Percentiles rank a stretch among this genome's conserved stretches.
Conservation (phyloP, 2,888 invertebrate species). For the Pollenia griseotomentosa region DNA sequence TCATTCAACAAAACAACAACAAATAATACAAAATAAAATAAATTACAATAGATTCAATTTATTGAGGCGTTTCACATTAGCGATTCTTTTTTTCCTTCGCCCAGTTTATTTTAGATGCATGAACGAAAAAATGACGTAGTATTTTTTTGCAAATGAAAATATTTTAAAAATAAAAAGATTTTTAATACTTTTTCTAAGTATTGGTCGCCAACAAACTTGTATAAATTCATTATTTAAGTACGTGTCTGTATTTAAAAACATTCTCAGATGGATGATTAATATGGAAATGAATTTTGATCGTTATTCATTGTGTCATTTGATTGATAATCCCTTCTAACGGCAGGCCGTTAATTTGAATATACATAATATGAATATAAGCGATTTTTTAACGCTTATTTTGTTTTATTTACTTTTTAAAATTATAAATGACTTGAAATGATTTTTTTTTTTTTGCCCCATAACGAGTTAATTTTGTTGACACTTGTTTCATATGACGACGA, state of each 20-base stretch:
- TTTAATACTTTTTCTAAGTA: no score
- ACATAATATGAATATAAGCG: not conserved
- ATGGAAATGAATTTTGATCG: slow-evolving; percentile 48
- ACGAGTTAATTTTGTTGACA: slow-evolving; percentile 66
- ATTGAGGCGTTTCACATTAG: slow-evolving; percentile 46
- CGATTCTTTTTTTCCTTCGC: slow-evolving; percentile 4
- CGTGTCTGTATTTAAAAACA: slow-evolving; percentile 12
- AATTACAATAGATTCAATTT: slow-evolving; percentile 54
- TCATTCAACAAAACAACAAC: slow-evolving; percentile 6
- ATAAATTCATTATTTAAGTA: not conserved
- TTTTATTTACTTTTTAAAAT: slow-evolving; percentile 1
- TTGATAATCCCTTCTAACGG: slow-evolving; percentile 49
- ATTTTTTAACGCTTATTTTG: not conserved
- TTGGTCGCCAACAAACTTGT: no score
- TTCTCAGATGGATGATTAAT: slow-evolving; percentile 39
- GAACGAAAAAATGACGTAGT: slow-evolving; percentile 46
- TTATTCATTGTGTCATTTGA: slow-evolving; percentile 67
- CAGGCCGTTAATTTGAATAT: not conserved
- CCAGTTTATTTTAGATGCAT: slow-evolving; percentile 17
- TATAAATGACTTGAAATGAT: slow-evolving; percentile 22
- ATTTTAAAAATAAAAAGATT: no score
- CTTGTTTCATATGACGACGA: slow-evolving; percentile 8
- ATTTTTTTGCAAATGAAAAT: slow-evolving; percentile 30
- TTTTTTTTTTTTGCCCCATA: slow-evolving; percentile 58
- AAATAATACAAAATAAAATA: slow-evolving; percentile 22